Evolutionary conservation across 2,888 invertebrate genomes (phyloP), one percentile per base, ranked within the genome.

Genomic region (Campoletis raptor): DNA sequence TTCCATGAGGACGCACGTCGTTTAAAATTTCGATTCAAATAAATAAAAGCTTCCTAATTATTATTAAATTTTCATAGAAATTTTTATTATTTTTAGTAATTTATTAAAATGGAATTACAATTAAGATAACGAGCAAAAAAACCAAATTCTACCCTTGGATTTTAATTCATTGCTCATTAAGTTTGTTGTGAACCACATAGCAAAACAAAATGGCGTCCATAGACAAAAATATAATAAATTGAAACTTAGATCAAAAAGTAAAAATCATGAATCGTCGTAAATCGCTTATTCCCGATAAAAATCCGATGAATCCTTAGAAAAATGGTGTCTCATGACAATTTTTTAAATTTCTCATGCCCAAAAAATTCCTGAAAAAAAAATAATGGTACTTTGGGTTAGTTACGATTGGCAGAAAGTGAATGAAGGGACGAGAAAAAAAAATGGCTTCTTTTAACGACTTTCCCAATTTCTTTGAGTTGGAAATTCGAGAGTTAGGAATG

Each of bases 401-500:
- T 30, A 5, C 21, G 54, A 52, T 42, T 74, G n/a, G 66, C 24
- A 15, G 57, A 21, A 52, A 48, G 40, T 36, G 42, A 42, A 52
- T 24, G 42, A 36, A 36, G 21, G 52, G 52, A 21, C 15, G 12
- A n/a, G 15, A 52, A 70, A 54, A 69, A 69, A 54, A 84, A 67
- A 83, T 67, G 57, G 52, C 64, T 76, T 42, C 48, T 52, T 72
- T 83, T 66, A 83, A 83, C 83, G 83, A 80, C 52, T 83, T 80
- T 80, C 76, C 64, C 66, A 48, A 64, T 30, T n/a, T 70, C 48
- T 83, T 30, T 3, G 30, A 40, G 37, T 54, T 72, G 48, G 70
- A 77, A 85, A 85, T 57, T 67, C 15, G 77, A 78, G 81, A 85
- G 57, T 48, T 66, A 64, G 64, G 45, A 52, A 85, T 54, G 81